Evolutionary conservation across 2,797 vertebrate genomes (phyloP).

Genomic region (Buphagus erythrorhynchus): DNA sequence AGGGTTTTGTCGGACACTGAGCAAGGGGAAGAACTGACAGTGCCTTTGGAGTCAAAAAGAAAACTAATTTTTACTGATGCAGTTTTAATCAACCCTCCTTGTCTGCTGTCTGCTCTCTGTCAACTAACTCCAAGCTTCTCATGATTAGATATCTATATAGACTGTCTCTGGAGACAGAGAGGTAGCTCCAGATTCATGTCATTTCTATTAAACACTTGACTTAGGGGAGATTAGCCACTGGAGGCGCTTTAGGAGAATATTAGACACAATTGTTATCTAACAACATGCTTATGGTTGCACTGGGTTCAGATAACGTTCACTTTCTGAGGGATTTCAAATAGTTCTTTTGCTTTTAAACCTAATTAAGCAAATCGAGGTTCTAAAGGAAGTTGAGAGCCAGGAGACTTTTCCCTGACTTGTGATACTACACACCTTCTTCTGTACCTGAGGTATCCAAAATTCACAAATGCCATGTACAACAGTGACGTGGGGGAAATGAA

Average conservation of each 20-base stretch:
- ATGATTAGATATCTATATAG: conserved; percentile 18
- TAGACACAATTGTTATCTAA: not conserved
- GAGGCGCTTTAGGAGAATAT: not conserved
- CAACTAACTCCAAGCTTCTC: not conserved
- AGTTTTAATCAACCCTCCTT: conserved; percentile 10
- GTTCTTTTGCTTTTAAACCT: conserved; percentile 2
- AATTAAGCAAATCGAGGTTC: not conserved
- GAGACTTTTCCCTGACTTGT: not conserved
- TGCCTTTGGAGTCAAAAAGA: not conserved
- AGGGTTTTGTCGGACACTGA: not conserved
- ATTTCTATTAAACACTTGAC: not conserved
- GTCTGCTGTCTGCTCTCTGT: conserved; percentile 6
- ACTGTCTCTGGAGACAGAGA: not conserved
- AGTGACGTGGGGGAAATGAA: not conserved
- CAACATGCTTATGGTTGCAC: not conserved
- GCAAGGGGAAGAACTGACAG: not conserved
- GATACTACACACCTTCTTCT: not conserved
- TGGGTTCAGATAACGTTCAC: not conserved
- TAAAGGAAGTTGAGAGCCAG: not conserved
- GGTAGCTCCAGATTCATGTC: not conserved
- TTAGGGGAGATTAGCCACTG: conserved; percentile 2
- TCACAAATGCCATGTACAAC: fast-evolving
- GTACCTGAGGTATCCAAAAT: not conserved
- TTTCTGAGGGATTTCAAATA: conserved; percentile 24
- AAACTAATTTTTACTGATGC: not conserved